Evolutionary conservation across 2,113 vertebrate species (phyloP).

Genomic region (Uria lomvia): DNA sequence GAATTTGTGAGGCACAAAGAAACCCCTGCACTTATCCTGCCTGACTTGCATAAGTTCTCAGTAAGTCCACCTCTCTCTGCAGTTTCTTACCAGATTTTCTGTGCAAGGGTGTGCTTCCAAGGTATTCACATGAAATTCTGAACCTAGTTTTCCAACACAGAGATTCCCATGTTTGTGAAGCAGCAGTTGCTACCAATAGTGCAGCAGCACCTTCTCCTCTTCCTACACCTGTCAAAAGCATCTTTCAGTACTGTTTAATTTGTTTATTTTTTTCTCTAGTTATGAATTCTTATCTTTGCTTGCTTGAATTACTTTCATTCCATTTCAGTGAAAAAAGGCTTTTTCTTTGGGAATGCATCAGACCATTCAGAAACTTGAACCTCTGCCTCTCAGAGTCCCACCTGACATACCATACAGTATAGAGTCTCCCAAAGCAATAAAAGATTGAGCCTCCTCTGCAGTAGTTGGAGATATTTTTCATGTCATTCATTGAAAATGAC

Average conservation of each 20-base stretch:
- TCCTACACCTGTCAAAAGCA: not conserved
- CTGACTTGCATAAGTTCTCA: not conserved
- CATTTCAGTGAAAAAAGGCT: not conserved
- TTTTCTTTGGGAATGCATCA: not conserved
- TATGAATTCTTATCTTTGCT: not conserved
- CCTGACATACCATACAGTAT: not conserved
- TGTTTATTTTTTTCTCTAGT: not conserved
- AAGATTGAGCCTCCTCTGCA: not conserved
- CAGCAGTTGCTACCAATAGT: not conserved
- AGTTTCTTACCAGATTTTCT: not conserved
- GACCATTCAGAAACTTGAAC: not conserved
- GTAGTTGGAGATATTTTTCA: not conserved
- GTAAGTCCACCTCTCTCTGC: not conserved
- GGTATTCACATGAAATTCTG: not conserved
- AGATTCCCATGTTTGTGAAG: not conserved
- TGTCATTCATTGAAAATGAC: not conserved
- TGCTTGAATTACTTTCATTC: not conserved
- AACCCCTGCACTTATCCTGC: not conserved
- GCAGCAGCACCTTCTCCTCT: not conserved
- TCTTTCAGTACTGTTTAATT: not conserved
- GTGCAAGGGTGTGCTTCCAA: not conserved
- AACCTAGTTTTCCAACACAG: not conserved
- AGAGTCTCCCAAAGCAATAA: not conserved
- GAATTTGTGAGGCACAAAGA: not conserved
- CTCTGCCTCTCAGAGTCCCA: not conserved